Base-by-base conservation (phyloP, 2,113 vertebrate genomes). In the Corythornis vintsioides region DNA sequence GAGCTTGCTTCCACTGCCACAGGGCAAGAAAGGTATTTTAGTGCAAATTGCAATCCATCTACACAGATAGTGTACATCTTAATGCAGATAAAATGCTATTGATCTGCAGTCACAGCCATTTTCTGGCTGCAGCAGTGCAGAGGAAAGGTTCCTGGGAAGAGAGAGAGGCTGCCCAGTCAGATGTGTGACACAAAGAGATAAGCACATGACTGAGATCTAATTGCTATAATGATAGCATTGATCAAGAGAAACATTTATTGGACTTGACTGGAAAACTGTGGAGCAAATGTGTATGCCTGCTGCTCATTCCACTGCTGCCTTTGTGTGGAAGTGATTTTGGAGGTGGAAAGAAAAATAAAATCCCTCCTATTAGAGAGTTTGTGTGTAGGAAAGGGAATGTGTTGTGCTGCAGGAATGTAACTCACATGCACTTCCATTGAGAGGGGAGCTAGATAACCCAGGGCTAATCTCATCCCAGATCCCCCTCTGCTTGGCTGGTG, bases 21-120 rank as follows among this genome's bases (percentile, higher is more conserved):
- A 93, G 83, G 83, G 80, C 52, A 91, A 85, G 63, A 69, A 91
- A 91, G 69, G 16, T 67, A 75, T 61, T 86, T 88, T 81, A 92
- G 67, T 67, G 87, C 69, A 86, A 95, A 92, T 71, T 61, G 91
- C 92, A 94, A 89, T 88, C 92, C 76, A 83, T 76, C 75, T 53
- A 29, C 0, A 4, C 35, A 64, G 75, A 40, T 67, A 77, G 79
- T 3, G 8, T 84, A 10, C 52, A 28, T 71, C 63, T 80, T 89
- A 87, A 53, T 92, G 87, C 75, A 93, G 60, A 74, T 53, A 71
- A 88, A 77, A 83, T 26, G 60, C 85, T 71, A 61, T 45, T 47
- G 82, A 86, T 89, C 72, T 83, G 85, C 73, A 92, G 88, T 53
- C 73, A 74, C 48, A 86, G 95, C 69, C 53, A 15, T 88, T 88